Percentiles rank a stretch among this genome's conserved stretches.
These are phyloP conservation scores for Drosophila maculinotata DNA, from an alignment of 2,888 invertebrate species.

Conservation along the genomic window DNA sequence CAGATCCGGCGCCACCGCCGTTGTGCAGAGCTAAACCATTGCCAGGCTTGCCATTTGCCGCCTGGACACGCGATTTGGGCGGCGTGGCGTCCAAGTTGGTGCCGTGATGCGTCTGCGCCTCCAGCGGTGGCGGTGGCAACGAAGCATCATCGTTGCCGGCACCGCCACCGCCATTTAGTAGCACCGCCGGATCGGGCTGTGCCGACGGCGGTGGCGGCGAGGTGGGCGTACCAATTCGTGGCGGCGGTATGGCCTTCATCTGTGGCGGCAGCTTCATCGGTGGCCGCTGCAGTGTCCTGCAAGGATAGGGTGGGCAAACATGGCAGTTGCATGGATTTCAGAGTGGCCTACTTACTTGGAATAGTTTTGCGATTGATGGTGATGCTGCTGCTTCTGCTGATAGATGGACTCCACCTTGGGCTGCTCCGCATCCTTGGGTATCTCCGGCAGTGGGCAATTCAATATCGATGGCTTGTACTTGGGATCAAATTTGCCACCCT, in stretches of 20 bases:
- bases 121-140: slow-evolving; percentile 80
- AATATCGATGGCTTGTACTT: slow-evolving; percentile 85
- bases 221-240: slow-evolving; percentile 84
- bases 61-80: slow-evolving; percentile 57
- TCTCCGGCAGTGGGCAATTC: slow-evolving; percentile 85
- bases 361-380: slow-evolving; percentile 70
- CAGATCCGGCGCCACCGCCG: slow-evolving; percentile 35
- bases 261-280: slow-evolving; percentile 85
- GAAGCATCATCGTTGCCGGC: slow-evolving; percentile 71
- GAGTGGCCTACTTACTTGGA: slow-evolving; percentile 84
- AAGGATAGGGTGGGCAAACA: slow-evolving; percentile 7
- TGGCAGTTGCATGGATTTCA: no score
- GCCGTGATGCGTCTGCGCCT: slow-evolving; percentile 53
- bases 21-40: slow-evolving; percentile 69
- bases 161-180: slow-evolving; percentile 31
- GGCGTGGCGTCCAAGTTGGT: slow-evolving; percentile 50
- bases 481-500: slow-evolving; percentile 85
- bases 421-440: slow-evolving; percentile 85
- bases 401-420: slow-evolving; percentile 82
- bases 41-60: slow-evolving; percentile 62
- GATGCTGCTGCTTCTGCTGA: slow-evolving; percentile 71
- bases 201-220: slow-evolving; percentile 77
- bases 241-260: slow-evolving; percentile 85
- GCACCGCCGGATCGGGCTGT: slow-evolving; percentile 37
- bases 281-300: slow-evolving; percentile 84